Evolutionary conservation across 2,797 vertebrate genomes (phyloP).

Genomic region (Gymnocypris eckloni): DNA sequence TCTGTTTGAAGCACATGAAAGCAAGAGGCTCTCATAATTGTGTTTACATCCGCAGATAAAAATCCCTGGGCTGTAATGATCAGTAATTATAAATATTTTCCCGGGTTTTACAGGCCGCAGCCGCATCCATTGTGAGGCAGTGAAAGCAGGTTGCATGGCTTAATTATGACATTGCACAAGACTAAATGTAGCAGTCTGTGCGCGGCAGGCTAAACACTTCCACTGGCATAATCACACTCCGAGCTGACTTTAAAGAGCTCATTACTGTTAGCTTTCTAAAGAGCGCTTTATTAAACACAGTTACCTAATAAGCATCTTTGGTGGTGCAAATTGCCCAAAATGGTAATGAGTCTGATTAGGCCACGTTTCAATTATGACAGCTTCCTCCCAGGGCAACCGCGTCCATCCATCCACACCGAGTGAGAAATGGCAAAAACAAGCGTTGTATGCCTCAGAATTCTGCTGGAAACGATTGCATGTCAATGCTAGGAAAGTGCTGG

Average conservation of each 20-base stretch:
- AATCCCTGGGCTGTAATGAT: slow-evolving; percentile 82
- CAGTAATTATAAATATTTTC: slow-evolving; percentile 84
- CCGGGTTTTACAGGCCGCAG: slow-evolving; percentile 68
- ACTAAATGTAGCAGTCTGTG: slow-evolving; percentile 92
- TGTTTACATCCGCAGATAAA: slow-evolving; percentile 80
- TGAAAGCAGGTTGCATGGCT: slow-evolving; percentile 85
- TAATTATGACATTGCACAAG: slow-evolving; percentile 94
- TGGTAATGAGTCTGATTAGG: slow-evolving; percentile 99
- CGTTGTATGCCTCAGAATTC: slow-evolving; percentile 77
- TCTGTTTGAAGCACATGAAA: slow-evolving; percentile 74
- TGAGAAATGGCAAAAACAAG: not conserved
- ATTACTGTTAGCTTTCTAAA: slow-evolving; percentile 99
- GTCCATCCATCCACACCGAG: slow-evolving; percentile 62
- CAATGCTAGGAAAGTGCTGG: not conserved
- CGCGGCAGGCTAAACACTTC: slow-evolving; percentile 88
- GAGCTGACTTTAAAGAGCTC: slow-evolving; percentile 99
- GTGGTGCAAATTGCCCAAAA: slow-evolving; percentile 99
- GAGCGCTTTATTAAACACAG: slow-evolving; percentile 99
- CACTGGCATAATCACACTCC: slow-evolving; percentile 91
- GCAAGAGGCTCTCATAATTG: slow-evolving; percentile 79
- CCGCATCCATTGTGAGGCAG: slow-evolving; percentile 76
- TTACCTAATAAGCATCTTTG: slow-evolving; percentile 99
- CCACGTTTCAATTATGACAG: slow-evolving; percentile 98
- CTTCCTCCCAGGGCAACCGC: slow-evolving; percentile 68
- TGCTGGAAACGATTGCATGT: slow-evolving; percentile 79